These are phyloP conservation scores for Diadromus collaris DNA, from an alignment of 2,888 invertebrate genomes.

Conservation along the genomic window DNA sequence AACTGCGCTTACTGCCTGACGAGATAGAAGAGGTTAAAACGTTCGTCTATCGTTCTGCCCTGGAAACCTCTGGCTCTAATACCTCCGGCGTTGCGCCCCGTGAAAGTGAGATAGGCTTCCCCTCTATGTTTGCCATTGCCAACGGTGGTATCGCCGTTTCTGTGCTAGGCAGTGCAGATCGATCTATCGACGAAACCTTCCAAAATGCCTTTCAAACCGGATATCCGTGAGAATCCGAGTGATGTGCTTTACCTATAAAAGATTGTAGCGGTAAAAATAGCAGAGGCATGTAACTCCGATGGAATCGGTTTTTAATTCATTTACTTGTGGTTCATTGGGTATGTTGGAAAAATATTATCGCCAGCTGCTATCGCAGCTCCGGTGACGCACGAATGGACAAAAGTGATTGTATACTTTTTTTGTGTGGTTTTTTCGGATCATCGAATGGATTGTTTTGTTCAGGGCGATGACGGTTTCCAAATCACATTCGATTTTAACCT, in stretches of 20 bases:
- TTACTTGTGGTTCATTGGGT: conserved; percentile 33
- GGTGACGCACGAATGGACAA: conserved; percentile 8
- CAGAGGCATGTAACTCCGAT: conserved; percentile 17
- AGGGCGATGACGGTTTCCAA: background rate
- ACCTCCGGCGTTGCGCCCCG: conserved; percentile 21
- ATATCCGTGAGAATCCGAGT: conserved; percentile 27
- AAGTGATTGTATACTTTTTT: conserved; percentile 31
- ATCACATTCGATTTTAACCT: background rate
- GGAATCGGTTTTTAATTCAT: conserved; percentile 44
- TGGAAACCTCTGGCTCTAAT: conserved; percentile 48
- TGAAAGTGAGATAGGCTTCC: conserved; percentile 30
- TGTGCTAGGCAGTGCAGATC: conserved; percentile 30
- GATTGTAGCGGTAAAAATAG: conserved; percentile 11
- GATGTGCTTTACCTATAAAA: conserved; percentile 20
- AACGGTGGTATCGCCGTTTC: conserved; percentile 20
- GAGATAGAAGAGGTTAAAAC: conserved; percentile 40
- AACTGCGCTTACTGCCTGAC: conserved; percentile 36
- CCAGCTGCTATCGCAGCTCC: conserved; percentile 16
- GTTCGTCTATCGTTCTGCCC: conserved; percentile 38
- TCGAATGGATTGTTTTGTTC: conserved; percentile 26
- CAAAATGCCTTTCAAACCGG: conserved; percentile 33
- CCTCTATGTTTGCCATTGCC: conserved; percentile 41
- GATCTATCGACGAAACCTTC: conserved; percentile 47
- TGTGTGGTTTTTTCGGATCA: conserved; percentile 18
- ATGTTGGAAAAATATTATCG: conserved; percentile 8